Evolutionary conservation across 37 sponge, comb jelly and placozoan species (phyloP).

Genomic region (Agelas oroides): DNA sequence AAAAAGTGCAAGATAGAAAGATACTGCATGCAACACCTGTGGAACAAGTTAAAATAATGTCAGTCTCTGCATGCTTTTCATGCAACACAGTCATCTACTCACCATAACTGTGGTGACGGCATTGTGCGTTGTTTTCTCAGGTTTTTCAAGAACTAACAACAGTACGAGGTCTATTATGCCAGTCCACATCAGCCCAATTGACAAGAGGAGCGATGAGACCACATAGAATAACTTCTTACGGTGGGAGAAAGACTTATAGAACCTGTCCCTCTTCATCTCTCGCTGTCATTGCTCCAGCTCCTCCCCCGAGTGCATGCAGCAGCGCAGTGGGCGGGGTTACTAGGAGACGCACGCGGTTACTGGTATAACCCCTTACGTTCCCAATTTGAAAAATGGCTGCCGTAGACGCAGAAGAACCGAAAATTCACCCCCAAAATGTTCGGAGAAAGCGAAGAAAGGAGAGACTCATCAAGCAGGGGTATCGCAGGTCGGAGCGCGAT

Average conservation of each 20-base stretch:
- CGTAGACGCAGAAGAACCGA: too few species aligned
- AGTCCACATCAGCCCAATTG: neutral
- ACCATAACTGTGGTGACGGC: slow-evolving; percentile 22
- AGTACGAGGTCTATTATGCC: slow-evolving; percentile 18
- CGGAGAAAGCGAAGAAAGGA: slow-evolving; percentile 17
- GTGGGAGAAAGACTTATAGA: slow-evolving; percentile 1
- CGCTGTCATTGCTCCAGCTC: too few species aligned
- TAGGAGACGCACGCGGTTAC: neutral
- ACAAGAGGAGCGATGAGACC: slow-evolving; percentile 7
- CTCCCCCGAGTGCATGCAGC: neutral
- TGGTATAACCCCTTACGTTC: too few species aligned
- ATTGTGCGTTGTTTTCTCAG: slow-evolving; percentile 13
- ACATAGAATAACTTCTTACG: slow-evolving; percentile 22
- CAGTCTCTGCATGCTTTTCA: neutral
- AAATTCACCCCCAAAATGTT: too few species aligned
- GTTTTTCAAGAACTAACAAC: slow-evolving; percentile 19
- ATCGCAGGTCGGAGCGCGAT: slow-evolving; percentile 63
- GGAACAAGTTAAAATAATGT: neutral
- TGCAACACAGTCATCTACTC: neutral
- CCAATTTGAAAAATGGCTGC: too few species aligned
- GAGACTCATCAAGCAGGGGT: slow-evolving; percentile 39
- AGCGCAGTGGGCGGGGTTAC: slow-evolving; percentile 4
- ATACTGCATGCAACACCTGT: slow-evolving; percentile 25
- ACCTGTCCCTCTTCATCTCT: neutral
- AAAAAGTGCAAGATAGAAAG: slow-evolving; percentile 30